Base-by-base conservation (phyloP, 2,797 vertebrate species). In the Lindbergichthys nudifrons region DNA sequence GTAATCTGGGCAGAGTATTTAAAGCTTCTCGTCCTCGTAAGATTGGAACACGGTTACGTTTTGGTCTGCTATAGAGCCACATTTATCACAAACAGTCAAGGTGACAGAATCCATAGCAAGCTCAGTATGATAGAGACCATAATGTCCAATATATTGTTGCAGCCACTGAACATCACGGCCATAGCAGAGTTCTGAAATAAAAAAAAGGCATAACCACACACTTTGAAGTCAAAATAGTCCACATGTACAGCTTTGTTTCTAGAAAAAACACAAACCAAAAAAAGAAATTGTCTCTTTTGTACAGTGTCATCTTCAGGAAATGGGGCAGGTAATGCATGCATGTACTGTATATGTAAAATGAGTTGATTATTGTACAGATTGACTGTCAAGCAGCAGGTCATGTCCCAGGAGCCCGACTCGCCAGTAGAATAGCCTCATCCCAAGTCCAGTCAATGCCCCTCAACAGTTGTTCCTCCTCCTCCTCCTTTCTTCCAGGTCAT, bases 301-400 rank as follows among this genome's bases (percentile, higher is more conserved):
- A 92, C 95, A 94, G 83, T 72, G 93, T 94, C 90, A 90, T 93
- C 77, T 82, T 92, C 86, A 39, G 45, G 61, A 83, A 56, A 47
- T 2, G 36, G 74, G 73, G 59, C 61, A 76, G 76, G 54, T 59
- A 61, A 95, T 93, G 96, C 97, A 99, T 99, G 98, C 97, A 97
- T 94, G 94, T 93, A 94, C 92, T 92, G 92, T 92, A 92, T 93
- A 95, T 95, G 94, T 95, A 93, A 90, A 91, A 96, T 96, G 93
- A 91, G 93, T 94, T 96, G 95, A 94, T 96, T 95, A 96, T 95
- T 95, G 94, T 97, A 97, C 96, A 97, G 83, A 90, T 93, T 92
- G 92, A 93, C 95, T 95, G 96, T 95, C 96, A 97, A 95, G 96
- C 96, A 96, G 93, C 94, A 93, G 90, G 88, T 81, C 41, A 89